Evolutionary conservation across 2,888 invertebrate genomes (phyloP).

Genomic region (Sialis lutaria): DNA sequence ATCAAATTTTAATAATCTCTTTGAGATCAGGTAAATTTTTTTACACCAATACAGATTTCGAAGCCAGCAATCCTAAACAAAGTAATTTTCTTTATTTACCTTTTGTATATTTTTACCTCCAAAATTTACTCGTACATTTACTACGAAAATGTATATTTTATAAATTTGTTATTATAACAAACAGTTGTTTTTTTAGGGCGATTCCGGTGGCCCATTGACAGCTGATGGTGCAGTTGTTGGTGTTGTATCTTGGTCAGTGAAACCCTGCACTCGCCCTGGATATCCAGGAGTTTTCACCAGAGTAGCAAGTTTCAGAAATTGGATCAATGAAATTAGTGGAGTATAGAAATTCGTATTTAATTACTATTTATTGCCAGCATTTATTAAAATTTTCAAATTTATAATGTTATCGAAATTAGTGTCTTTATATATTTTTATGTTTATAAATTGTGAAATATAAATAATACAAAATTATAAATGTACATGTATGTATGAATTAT

Average conservation of each 20-base stretch:
- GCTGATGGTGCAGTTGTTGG: conserved; percentile 1
- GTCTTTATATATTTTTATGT: too few species aligned
- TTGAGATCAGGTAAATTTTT: too few species aligned
- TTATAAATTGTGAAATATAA: too few species aligned
- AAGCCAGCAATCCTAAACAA: too few species aligned
- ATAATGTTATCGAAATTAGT: too few species aligned
- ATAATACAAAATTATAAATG: too few species aligned
- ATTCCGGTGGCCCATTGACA: conserved; percentile 1
- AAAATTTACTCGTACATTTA: neutral
- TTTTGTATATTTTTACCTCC: neutral
- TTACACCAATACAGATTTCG: too few species aligned
- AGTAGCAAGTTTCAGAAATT: conserved; percentile 2
- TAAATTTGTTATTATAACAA: neutral
- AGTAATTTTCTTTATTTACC: neutral
- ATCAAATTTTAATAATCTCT: too few species aligned
- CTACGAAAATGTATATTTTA: neutral
- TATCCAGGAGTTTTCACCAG: conserved; percentile 3
- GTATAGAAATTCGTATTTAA: neutral
- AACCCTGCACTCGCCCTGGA: neutral
- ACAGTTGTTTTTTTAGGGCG: neutral
- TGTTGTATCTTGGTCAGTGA: conserved; percentile 2
- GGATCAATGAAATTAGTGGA: neutral
- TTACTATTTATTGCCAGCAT: too few species aligned
- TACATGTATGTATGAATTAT: too few species aligned
- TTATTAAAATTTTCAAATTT: too few species aligned